A percentile compares a stretch with the other conserved stretches of the same genome.
Conservation (phyloP, 2,888 invertebrate species). For the Athalia cordata region DNA sequence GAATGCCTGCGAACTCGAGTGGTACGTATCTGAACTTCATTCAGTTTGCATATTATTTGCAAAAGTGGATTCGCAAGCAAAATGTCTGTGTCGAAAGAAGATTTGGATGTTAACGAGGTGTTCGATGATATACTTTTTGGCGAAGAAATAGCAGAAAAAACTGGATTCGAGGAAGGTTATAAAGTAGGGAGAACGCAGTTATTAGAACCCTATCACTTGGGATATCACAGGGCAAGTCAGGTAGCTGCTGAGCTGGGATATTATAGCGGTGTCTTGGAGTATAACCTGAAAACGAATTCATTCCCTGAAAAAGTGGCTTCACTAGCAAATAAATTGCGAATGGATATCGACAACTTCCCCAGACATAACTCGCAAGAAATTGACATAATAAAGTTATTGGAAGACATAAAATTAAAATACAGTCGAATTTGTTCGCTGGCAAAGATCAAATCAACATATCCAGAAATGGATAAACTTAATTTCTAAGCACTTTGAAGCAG, state of each 20-base stretch:
- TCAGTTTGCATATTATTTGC: too few relatives aligned
- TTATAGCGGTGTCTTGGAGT: constrained; percentile 79
- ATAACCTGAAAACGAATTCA: constrained; percentile 69
- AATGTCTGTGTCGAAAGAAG: constrained; percentile 52
- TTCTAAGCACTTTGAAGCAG: constrained; percentile 72
- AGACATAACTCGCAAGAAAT: constrained; percentile 77
- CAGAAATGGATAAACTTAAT: constrained; percentile 77
- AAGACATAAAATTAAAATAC: constrained; percentile 81
- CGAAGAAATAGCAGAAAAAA: constrained; percentile 80
- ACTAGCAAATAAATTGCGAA: constrained; percentile 77
- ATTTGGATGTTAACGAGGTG: constrained; percentile 83
- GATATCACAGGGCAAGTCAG: constrained; percentile 86
- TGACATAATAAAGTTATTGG: constrained; percentile 79
- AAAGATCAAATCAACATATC: constrained; percentile 77
- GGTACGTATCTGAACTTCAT: too few relatives aligned
- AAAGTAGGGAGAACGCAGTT: constrained; percentile 76
- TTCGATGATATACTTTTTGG: constrained; percentile 83
- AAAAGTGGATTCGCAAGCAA: constrained; percentile 9
- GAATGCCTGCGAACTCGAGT: too few relatives aligned
- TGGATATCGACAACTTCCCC: constrained; percentile 81
- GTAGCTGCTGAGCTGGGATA: constrained; percentile 87
- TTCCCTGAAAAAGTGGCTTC: constrained; percentile 75
- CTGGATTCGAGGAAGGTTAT: constrained; percentile 83
- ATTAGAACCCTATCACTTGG: constrained; percentile 82
- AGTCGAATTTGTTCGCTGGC: constrained; percentile 82